Percentiles rank a stretch among this genome's conserved stretches.
These are phyloP conservation scores for Carettochelys insculpta DNA, from an alignment of 2,113 vertebrate species.

Conservation along the genomic window DNA sequence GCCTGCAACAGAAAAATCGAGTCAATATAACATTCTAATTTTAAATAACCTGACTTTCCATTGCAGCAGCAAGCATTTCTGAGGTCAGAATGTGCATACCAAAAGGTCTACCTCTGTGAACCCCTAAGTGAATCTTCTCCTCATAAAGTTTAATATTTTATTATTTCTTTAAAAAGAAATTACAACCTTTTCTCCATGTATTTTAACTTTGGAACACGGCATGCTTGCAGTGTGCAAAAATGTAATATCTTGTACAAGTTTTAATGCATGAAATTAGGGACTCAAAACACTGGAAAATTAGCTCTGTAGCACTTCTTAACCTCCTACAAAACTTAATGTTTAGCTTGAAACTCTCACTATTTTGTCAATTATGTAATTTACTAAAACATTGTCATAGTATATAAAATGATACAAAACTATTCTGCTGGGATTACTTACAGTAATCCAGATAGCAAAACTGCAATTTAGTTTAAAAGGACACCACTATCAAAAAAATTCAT, in stretches of 20 bases:
- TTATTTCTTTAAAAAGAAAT: conserved; percentile 17
- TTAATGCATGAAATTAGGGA: conserved; percentile 15
- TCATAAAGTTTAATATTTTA: not conserved
- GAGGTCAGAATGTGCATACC: not conserved
- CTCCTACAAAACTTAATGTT: rapidly evolving
- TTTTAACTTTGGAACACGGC: not conserved
- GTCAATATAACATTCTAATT: conserved; percentile 2
- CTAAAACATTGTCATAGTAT: not conserved
- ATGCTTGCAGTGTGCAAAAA: not conserved
- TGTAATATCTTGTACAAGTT: not conserved
- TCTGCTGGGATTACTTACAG: not conserved
- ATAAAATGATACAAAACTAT: not conserved
- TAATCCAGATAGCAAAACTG: not conserved
- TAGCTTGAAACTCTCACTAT: not conserved
- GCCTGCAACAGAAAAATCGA: conserved; percentile 75
- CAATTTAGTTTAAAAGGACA: not conserved
- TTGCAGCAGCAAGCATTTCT: not conserved
- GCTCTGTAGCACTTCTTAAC: not conserved
- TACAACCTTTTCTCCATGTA: not conserved
- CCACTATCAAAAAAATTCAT: not conserved
- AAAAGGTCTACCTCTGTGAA: not conserved
- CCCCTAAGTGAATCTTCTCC: not conserved
- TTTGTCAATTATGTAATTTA: not conserved
- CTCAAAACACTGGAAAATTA: not conserved
- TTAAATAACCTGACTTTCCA: not conserved